These are phyloP conservation scores for Enteromius anoplus DNA, from an alignment of 2,797 vertebrate species.

Conservation along the genomic window DNA sequence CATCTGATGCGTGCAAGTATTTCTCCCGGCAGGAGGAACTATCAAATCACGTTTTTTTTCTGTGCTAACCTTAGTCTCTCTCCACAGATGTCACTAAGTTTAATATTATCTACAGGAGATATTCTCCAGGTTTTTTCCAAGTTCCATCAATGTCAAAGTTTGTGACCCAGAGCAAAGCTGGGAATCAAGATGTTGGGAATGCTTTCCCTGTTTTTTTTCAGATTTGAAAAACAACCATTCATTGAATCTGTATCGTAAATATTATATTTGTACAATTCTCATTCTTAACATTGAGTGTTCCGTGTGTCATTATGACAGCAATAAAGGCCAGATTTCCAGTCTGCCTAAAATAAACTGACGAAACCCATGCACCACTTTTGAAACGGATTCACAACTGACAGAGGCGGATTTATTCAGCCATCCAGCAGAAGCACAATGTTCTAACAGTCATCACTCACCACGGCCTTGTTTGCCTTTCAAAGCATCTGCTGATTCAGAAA, in stretches of 20 bases:
- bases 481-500: constrained; percentile 43
- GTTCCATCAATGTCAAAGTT: background rate
- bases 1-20: constrained; percentile 35
- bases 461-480: constrained; percentile 30
- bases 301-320: background rate
- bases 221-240: background rate
- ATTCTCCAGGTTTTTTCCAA: constrained; percentile 29
- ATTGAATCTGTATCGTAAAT: background rate
- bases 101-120: constrained; percentile 11
- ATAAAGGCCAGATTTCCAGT: background rate
- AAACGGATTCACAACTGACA: constrained; percentile 14
- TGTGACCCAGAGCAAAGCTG: background rate
- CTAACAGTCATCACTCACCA: constrained; percentile 28
- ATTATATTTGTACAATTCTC: background rate
- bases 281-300: background rate
- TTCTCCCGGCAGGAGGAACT: constrained; percentile 30
- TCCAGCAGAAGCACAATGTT: background rate
- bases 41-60: background rate
- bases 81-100: constrained; percentile 24
- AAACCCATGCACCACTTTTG: background rate
- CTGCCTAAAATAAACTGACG: background rate
- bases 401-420: constrained; percentile 3
- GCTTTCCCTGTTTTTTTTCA: background rate
- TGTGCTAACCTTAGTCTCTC: background rate
- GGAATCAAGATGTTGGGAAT: background rate